Evolutionary conservation across 2,113 vertebrate species (phyloP), one percentile per base, ranked within the genome.

Genomic region (Hiodon alosoides): DNA sequence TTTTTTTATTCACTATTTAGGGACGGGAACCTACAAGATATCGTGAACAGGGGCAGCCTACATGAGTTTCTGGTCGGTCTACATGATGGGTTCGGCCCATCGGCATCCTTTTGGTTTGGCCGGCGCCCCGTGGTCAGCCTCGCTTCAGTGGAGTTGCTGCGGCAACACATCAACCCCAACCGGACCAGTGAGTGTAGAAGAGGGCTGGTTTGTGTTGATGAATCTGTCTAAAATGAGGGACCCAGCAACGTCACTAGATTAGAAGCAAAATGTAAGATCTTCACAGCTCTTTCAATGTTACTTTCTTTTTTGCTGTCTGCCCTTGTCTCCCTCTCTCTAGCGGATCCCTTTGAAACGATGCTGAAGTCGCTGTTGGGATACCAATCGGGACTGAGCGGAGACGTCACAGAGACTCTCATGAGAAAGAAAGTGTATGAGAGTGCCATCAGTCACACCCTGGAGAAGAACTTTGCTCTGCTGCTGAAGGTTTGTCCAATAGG

Each of bases 81-180:
- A 71, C 97, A 99, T 72, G 91, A 95, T 77, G 88, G 91, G 79
- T 95, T 93, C 0, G 96, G 96, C 4, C 86, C 95, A 0, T 89
- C 96, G 79, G 96, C 92, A 2, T 98, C 96, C 0, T 98, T 98
- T 86, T 99, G 97, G 96, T 98, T 98, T 74, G 96, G 97, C 46
- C 86, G 92, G 4, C 92, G 92, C 9, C 95, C 95, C 5, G 96
- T 98, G 67, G 94, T 98, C 84, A 98, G 97, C 78, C 83, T 99
- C 0, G 96, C 95, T 13, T 93, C 94, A 0, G 84, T 95, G 10
- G 86, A 92, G n/a, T 91, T 92, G 46, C 85, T 99, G 3, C 91
- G 77, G 50, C 94, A 98, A 67, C 97, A 98, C 81, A 88, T 94
- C 82, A 99, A 98, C 79, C 97, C 96, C 11, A 98, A 96, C 82